A percentile compares a stretch with the other conserved stretches of the same genome.
Evolutionary conservation across 2,888 invertebrate species (phyloP).

Genomic region (Ommatoiulus sabulosus): DNA sequence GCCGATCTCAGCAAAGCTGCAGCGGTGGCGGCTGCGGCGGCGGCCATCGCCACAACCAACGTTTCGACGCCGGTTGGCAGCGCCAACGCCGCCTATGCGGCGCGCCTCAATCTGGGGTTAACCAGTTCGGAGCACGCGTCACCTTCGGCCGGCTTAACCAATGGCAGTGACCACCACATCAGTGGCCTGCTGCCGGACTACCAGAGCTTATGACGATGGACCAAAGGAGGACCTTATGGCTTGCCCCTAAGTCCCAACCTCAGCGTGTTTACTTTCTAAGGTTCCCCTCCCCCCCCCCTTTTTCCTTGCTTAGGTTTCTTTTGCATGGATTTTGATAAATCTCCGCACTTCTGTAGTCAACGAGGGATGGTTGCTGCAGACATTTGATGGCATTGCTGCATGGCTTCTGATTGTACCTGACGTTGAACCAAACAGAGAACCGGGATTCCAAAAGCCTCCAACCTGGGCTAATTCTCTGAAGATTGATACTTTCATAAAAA

Average conservation of each 20-base stretch:
- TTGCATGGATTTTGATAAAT: not conserved
- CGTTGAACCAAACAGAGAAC: not conserved
- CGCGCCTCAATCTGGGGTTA: slow-evolving; percentile 62
- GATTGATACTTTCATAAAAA: too few relatives aligned
- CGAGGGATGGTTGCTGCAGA: not conserved
- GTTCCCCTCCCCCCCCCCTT: not conserved
- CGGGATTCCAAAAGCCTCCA: not conserved
- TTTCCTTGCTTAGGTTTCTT: not conserved
- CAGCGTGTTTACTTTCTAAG: slow-evolving; percentile 55
- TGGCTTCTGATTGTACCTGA: too few relatives aligned
- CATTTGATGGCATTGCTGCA: not conserved
- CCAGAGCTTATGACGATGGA: slow-evolving; percentile 67
- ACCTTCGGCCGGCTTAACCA: slow-evolving; percentile 54
- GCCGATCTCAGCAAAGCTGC: slow-evolving; percentile 60
- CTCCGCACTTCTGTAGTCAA: not conserved
- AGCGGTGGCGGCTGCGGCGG: slow-evolving; percentile 55
- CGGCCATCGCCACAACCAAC: slow-evolving; percentile 42
- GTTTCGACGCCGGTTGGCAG: not conserved
- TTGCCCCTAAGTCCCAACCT: slow-evolving; percentile 55
- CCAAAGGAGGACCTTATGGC: slow-evolving; percentile 58
- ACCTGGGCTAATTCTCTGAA: too few relatives aligned
- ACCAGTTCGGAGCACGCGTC: slow-evolving; percentile 49
- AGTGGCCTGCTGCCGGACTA: slow-evolving; percentile 65
- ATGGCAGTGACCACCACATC: slow-evolving; percentile 46
- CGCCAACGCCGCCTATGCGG: slow-evolving; percentile 61